Percentiles rank a stretch among this genome's conserved stretches.
phyloP scores from a whole-genome alignment of 2,797 vertebrate species.

The Sarcoramphus papa region DNA sequence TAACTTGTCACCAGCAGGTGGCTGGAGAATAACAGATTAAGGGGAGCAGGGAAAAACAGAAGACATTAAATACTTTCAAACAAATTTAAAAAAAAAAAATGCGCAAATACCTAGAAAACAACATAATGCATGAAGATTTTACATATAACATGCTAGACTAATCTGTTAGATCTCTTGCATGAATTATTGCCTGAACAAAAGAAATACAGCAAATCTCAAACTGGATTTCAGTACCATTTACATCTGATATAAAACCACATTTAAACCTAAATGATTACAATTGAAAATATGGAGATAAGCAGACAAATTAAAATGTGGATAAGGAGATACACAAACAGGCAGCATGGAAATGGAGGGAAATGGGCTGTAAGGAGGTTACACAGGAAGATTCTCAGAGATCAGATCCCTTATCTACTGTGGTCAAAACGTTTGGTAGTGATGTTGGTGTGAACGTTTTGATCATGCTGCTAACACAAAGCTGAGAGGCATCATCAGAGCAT shows the following conservation, averaged over 20 bases:
- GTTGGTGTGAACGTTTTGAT: neutral
- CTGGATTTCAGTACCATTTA: neutral
- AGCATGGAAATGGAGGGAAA: neutral
- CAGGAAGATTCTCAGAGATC: neutral
- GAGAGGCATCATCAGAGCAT: neutral
- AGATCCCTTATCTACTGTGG: neutral
- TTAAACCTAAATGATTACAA: neutral
- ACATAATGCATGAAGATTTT: neutral
- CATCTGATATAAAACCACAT: neutral
- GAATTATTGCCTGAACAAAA: neutral
- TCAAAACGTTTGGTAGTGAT: neutral
- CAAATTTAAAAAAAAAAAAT: neutral
- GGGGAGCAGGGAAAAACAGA: neutral
- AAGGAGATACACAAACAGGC: neutral
- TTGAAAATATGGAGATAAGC: neutral
- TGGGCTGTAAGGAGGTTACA: neutral
- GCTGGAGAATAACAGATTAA: neutral
- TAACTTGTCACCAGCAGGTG: neutral
- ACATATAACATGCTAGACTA: neutral
- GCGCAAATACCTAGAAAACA: neutral
- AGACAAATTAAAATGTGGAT: neutral
- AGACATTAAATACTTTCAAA: neutral
- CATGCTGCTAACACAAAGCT: neutral
- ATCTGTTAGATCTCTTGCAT: neutral
- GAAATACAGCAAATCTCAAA: neutral